Evolutionary conservation across 2,888 invertebrate genomes (phyloP).

Genomic region (Schrankia costaestrigalis): DNA sequence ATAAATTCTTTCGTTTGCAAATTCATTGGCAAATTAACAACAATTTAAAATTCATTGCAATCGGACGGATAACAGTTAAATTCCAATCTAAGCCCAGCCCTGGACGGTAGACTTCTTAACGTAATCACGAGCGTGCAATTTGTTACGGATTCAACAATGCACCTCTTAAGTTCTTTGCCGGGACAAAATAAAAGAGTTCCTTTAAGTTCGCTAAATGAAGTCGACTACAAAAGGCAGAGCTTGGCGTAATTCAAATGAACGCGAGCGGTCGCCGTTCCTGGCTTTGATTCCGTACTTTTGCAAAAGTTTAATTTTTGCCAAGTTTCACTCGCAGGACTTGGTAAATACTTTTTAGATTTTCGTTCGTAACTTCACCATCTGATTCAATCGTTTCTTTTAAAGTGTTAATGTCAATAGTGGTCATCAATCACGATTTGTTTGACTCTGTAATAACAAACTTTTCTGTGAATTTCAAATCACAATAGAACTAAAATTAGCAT

Average conservation of each 20-base stretch:
- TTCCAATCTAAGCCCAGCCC: conserved; percentile 59
- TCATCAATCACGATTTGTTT: conserved; percentile 27
- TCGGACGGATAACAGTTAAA: conserved; percentile 52
- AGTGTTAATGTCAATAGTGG: conserved; percentile 20
- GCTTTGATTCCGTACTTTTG: conserved; percentile 70
- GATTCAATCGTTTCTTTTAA: conserved; percentile 36
- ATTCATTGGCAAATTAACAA: conserved; percentile 26
- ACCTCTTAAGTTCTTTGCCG: conserved; percentile 71
- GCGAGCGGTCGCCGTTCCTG: conserved; percentile 56
- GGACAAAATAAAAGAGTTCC: conserved; percentile 69
- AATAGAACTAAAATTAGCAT: conserved; percentile 12
- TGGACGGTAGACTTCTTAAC: conserved; percentile 54
- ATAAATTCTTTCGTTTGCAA: conserved; percentile 17
- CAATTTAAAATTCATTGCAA: conserved; percentile 46
- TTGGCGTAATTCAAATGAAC: conserved; percentile 75
- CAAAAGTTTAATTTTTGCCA: conserved; percentile 72
- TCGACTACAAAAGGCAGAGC: conserved; percentile 76
- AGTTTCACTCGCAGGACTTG: conserved; percentile 65
- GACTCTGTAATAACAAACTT: conserved; percentile 20
- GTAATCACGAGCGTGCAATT: conserved; percentile 74
- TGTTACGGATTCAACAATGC: conserved; percentile 79
- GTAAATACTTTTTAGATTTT: conserved; percentile 58
- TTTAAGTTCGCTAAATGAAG: conserved; percentile 78
- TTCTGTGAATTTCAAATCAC: conserved; percentile 15
- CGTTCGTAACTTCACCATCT: conserved; percentile 42